Evolutionary conservation across 2,888 invertebrate species (phyloP).

Genomic region (Drepanosiphum platanoidis): DNA sequence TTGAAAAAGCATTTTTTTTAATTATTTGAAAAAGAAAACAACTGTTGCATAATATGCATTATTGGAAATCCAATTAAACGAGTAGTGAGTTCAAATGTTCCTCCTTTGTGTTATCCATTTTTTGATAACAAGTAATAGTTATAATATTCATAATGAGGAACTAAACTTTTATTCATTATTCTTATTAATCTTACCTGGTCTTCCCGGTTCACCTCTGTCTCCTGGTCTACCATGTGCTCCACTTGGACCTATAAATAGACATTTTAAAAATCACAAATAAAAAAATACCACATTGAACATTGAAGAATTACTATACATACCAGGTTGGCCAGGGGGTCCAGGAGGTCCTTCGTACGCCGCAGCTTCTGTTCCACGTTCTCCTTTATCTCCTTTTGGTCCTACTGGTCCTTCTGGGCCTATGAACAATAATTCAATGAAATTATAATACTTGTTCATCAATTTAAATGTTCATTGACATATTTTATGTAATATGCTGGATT

Average conservation of each 20-base stretch:
- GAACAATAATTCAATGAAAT: background rate
- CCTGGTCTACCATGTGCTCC: slow-evolving; percentile 80
- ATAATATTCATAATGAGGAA: no score
- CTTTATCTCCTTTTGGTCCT: slow-evolving; percentile 79
- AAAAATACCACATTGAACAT: no score
- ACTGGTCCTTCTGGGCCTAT: slow-evolving; percentile 71
- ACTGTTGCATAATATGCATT: no score
- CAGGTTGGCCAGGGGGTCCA: slow-evolving; percentile 77
- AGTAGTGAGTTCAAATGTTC: no score
- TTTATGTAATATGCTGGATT: no score
- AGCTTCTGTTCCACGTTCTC: slow-evolving; percentile 78
- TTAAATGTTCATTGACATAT: no score
- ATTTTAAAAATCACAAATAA: slow-evolving; percentile 3
- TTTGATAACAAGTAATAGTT: no score
- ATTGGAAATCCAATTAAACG: background rate
- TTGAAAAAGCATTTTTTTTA: background rate
- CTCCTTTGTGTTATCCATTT: no score
- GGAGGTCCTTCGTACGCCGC: slow-evolving; percentile 78
- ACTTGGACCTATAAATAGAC: slow-evolving; percentile 71
- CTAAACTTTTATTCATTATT: no score
- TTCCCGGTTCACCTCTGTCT: slow-evolving; percentile 79
- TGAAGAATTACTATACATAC: slow-evolving; percentile 68
- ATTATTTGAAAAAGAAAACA: no score
- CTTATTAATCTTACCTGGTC: slow-evolving; percentile 78
- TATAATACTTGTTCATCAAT: no score